phyloP scores from a whole-genome alignment of 2,888 invertebrate species.

The Dendrolimus pini region DNA sequence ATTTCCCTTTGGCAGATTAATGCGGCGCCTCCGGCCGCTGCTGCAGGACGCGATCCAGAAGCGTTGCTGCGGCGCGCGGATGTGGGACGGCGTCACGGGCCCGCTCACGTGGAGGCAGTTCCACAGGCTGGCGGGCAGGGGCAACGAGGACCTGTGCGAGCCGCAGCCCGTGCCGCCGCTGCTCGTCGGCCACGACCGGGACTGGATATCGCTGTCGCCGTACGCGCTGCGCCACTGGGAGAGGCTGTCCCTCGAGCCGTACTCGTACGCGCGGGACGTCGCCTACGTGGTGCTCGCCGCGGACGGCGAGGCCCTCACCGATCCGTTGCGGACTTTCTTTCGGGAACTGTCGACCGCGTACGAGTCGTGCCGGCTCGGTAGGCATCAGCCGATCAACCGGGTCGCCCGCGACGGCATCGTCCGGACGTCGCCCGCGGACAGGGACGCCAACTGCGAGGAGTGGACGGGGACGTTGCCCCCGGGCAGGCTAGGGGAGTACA shows the following conservation, averaged over 20 bases:
- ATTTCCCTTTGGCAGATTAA: slow-evolving; percentile 74
- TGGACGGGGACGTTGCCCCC: slow-evolving; percentile 93
- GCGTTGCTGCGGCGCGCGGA: slow-evolving; percentile 88
- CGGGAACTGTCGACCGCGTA: slow-evolving; percentile 95
- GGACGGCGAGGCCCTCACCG: slow-evolving; percentile 89
- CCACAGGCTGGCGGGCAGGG: slow-evolving; percentile 95
- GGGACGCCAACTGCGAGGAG: slow-evolving; percentile 79
- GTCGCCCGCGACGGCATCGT: slow-evolving; percentile 91
- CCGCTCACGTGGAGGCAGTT: slow-evolving; percentile 99
- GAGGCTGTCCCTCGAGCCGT: slow-evolving; percentile 96
- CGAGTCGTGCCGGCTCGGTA: slow-evolving; percentile 95
- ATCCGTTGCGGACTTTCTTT: slow-evolving; percentile 90
- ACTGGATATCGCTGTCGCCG: slow-evolving; percentile 96
- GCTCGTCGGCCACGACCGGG: slow-evolving; percentile 95
- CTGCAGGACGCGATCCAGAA: slow-evolving; percentile 97
- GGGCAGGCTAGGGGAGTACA: slow-evolving; percentile 86
- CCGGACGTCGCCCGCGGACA: slow-evolving; percentile 68
- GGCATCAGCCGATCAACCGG: slow-evolving; percentile 93
- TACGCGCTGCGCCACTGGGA: slow-evolving; percentile 98
- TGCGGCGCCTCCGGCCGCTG: slow-evolving; percentile 93
- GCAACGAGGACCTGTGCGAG: slow-evolving; percentile 96
- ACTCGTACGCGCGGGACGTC: slow-evolving; percentile 95
- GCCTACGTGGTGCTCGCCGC: slow-evolving; percentile 97
- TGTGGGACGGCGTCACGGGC: slow-evolving; percentile 98
- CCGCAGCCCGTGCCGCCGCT: slow-evolving; percentile 97